Conservation (phyloP, 2,888 invertebrate species). For the Yponomeuta sedellus region DNA sequence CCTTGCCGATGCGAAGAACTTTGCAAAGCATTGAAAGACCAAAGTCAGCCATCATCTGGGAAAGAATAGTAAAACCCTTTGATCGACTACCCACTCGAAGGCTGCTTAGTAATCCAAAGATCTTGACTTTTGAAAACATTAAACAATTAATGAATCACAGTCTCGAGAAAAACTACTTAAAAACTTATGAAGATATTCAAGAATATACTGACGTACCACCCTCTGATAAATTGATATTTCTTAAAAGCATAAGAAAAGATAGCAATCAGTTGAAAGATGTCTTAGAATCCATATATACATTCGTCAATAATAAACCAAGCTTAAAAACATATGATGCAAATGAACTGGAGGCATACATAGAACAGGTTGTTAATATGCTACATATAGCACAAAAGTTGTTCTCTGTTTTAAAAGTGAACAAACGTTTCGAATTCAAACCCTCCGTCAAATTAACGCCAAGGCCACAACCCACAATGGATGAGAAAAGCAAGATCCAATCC, state of each 20-base stretch:
- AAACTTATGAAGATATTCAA: neutral
- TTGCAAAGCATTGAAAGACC: slow-evolving; percentile 30
- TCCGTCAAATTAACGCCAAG: neutral
- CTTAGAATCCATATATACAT: neutral
- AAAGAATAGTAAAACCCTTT: slow-evolving; percentile 29
- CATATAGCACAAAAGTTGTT: neutral
- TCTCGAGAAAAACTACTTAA: neutral
- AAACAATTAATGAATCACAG: slow-evolving; percentile 1
- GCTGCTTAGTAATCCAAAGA: slow-evolving; percentile 43
- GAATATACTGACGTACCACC: neutral
- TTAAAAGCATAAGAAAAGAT: neutral
- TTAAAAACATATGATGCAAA: neutral
- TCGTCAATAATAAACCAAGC: neutral
- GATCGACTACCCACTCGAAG: neutral
- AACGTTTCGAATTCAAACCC: neutral
- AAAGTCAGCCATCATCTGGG: slow-evolving; percentile 42
- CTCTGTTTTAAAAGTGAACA: neutral
- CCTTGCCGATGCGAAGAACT: slow-evolving; percentile 34
- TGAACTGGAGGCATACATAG: neutral
- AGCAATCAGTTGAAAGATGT: neutral
- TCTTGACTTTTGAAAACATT: slow-evolving; percentile 47
- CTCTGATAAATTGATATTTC: neutral
- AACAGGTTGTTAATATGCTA: neutral
- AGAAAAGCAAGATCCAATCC: neutral
- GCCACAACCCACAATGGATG: neutral